Evolutionary conservation across 2,888 invertebrate genomes (phyloP).

Genomic region (Esperia sulphurella): DNA sequence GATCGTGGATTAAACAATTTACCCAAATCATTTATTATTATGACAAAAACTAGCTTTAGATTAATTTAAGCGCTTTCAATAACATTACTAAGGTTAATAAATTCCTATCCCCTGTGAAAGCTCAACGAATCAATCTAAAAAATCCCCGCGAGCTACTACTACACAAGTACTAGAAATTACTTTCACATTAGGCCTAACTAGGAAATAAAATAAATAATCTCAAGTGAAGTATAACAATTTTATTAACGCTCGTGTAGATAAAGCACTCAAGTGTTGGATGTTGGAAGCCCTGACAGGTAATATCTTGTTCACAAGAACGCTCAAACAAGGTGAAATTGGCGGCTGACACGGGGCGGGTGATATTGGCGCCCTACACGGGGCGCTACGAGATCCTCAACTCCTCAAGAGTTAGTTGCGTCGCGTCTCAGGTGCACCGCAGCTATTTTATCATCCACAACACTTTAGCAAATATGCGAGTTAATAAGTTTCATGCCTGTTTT

Average conservation of each 20-base stretch:
- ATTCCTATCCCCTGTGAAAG: no score
- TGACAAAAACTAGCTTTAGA: no score
- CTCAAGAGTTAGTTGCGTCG: conserved; percentile 38
- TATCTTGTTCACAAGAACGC: conserved; percentile 49
- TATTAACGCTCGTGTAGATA: conserved; percentile 23
- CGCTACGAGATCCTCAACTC: conserved; percentile 39
- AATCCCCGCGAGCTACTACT: no score
- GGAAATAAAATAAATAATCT: background rate
- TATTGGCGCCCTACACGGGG: conserved; percentile 25
- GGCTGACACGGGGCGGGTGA: conserved; percentile 28
- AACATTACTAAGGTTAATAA: no score
- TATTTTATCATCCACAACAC: conserved; percentile 61
- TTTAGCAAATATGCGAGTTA: conserved; percentile 54
- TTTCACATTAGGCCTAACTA: background rate
- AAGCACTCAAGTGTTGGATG: conserved; percentile 38
- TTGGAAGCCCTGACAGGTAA: conserved; percentile 45
- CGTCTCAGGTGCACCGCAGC: conserved; percentile 63
- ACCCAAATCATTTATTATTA: no score
- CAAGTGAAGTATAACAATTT: conserved; percentile 24
- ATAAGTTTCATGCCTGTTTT: conserved; percentile 58
- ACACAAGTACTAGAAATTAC: no score
- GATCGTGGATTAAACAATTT: no score
- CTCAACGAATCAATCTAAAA: no score
- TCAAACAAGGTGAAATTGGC: conserved; percentile 59
- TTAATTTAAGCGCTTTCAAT: no score